Conservation (phyloP, 2,113 vertebrate species). For the Grammomys dolichurus region DNA sequence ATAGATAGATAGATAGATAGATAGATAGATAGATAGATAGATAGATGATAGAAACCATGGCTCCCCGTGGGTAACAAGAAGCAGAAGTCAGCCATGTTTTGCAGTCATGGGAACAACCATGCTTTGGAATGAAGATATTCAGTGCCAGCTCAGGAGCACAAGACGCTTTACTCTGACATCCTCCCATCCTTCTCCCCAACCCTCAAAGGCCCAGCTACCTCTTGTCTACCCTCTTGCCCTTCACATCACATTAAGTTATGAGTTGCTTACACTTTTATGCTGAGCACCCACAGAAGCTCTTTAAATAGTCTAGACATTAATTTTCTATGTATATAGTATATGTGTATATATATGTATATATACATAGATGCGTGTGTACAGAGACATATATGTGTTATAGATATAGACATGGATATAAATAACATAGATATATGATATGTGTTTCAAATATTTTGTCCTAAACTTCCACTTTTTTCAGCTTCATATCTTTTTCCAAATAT, state of each 20-base stretch:
- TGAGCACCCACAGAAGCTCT: neutral
- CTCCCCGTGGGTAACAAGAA: neutral
- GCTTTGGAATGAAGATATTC: neutral
- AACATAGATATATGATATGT: neutral
- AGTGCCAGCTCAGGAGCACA: neutral
- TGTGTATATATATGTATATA: neutral
- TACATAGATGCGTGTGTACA: neutral
- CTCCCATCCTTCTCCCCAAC: too few relatives aligned
- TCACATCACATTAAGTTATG: neutral
- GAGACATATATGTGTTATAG: neutral
- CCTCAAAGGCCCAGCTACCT: accelerated
- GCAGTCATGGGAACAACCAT: neutral
- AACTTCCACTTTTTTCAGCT: conserved; percentile 62
- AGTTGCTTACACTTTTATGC: neutral
- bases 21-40: too few relatives aligned
- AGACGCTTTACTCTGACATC: neutral
- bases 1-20: too few relatives aligned
- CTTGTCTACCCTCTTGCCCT: accelerated
- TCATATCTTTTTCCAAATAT: conserved; percentile 74
- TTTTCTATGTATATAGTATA: neutral
- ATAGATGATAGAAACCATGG: too few relatives aligned
- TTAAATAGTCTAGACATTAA: neutral
- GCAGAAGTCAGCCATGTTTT: neutral
- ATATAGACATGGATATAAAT: neutral
- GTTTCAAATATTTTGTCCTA: conserved; percentile 59